Evolutionary conservation across 2,888 invertebrate genomes (phyloP).

Genomic region (Ctena decussata): DNA sequence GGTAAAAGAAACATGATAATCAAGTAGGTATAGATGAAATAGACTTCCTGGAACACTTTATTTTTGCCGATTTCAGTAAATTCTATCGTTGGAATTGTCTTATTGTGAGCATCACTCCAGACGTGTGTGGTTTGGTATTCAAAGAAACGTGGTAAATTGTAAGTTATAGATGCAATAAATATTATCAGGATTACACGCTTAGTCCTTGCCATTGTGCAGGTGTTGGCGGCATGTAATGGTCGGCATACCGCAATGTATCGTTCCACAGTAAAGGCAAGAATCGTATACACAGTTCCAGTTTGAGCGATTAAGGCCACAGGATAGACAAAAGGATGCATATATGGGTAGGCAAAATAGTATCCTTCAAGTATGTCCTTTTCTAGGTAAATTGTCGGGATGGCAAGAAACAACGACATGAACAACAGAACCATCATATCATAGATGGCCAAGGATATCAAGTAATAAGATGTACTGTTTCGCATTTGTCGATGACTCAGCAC

Average conservation of each 20-base stretch:
- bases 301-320: constrained; percentile 95
- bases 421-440: constrained; percentile 97
- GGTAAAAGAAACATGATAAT: constrained; percentile 84
- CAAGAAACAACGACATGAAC: constrained; percentile 84
- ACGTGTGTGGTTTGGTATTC: constrained; percentile 84
- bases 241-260: constrained; percentile 94
- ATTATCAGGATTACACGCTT: constrained; percentile 94
- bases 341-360: constrained; percentile 93
- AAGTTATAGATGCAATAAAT: constrained; percentile 93
- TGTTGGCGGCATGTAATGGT: constrained; percentile 94
- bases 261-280: constrained; percentile 91
- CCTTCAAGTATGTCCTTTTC: constrained; percentile 92
- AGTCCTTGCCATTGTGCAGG: constrained; percentile 96
- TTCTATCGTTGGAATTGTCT: constrained; percentile 64
- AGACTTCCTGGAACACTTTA: constrained; percentile 79
- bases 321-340: constrained; percentile 91
- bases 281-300: constrained; percentile 97
- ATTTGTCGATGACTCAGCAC: constrained; percentile 91
- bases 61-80: constrained; percentile 80
- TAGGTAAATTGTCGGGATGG: constrained; percentile 77
- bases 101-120: constrained; percentile 63
- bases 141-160: constrained; percentile 92
- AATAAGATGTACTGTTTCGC: constrained; percentile 98
- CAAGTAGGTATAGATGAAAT: constrained; percentile 84
- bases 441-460: constrained; percentile 96